These are phyloP conservation scores for Cydia strobilella DNA, from an alignment of 1,140 invertebrate genomes.

Conservation along the genomic window DNA sequence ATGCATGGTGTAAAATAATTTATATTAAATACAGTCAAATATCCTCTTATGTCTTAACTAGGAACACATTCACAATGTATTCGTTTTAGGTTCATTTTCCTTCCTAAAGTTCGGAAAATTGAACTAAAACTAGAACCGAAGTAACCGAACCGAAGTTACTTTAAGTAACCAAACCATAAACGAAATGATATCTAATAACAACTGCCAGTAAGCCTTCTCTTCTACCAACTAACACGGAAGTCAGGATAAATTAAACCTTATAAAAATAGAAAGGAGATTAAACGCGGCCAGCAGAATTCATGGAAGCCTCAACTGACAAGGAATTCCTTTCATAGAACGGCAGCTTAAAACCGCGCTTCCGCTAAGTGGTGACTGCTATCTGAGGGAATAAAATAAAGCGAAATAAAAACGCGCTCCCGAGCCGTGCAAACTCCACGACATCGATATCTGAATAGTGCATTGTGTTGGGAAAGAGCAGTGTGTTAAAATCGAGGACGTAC, in stretches of 20 bases:
- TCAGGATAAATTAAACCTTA: constrained; percentile 7
- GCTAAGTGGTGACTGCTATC: constrained; percentile 30
- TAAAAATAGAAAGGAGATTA: constrained; percentile 15
- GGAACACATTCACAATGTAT: too few species aligned
- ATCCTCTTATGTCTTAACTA: too few species aligned
- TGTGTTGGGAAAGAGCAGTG: constrained; percentile 19
- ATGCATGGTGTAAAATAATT: too few species aligned
- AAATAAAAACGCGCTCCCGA: constrained; percentile 16
- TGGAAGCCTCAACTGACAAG: constrained; percentile 11
- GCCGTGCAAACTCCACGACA: constrained; percentile 22
- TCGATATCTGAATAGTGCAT: constrained; percentile 32
- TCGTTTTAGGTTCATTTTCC: too few species aligned
- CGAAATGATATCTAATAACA: not conserved
- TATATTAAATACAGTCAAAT: too few species aligned
- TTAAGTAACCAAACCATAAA: not conserved
- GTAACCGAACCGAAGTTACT: too few species aligned
- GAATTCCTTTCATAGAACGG: constrained; percentile 23
- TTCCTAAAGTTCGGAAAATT: too few species aligned
- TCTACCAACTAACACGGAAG: not conserved
- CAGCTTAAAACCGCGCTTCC: constrained; percentile 27
- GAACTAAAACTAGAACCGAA: too few species aligned
- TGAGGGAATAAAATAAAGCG: constrained; percentile 24
- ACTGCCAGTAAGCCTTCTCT: not conserved
- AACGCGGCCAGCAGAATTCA: constrained; percentile 13
- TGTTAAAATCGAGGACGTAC: not conserved